Evolutionary conservation across 2,797 vertebrate genomes (phyloP), one percentile per base, ranked within the genome.

Genomic region (Fringilla coelebs): DNA sequence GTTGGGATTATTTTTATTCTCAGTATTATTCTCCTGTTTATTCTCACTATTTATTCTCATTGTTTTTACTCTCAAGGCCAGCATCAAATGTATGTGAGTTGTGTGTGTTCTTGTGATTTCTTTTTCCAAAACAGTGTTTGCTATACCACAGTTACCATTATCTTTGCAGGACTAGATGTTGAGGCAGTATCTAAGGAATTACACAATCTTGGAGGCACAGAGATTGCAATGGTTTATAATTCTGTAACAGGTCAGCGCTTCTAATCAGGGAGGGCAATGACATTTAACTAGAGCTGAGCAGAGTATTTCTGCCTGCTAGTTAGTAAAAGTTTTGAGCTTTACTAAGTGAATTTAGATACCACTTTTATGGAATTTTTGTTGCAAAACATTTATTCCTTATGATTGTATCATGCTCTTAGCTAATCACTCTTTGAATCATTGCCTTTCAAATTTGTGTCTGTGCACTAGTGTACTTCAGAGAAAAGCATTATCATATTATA

Each of bases 161-260:
- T 52, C 29, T 89, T 85, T 82, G 43, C 41, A 29, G 57, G 36
- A 40, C 34, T 60, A 38, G 57, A 28, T 38, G 22, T 74, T 5
- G 3, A 85, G 38, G 28, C 13, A 10, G 9, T 54, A 36, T 36
- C 52, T 75, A 38, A 72, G 28, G 38, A 83, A 52, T 22, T 52
- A 25, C 0, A 3, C 2, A 13, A 16, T 81, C 38, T 62, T 7
- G 2, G 26, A 88, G 31, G 52, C 20, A 14, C 6, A 54, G n/a
- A 46, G 34, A 16, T 67, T 72, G 25, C 31, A 68, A 5, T 54
- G 65, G 28, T 17, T 25, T 48, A 11, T 61, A 78, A 49, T 81
- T 71, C 45, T 71, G 48, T 60, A 63, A 31, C 13, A 63, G 40
- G 16, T 65, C 29, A 45, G 6, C 19, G 5, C 12, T 74, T 74